These are phyloP conservation scores for Tachyglossus aculeatus DNA, from an alignment of 2,797 vertebrate species.

Conservation along the genomic window DNA sequence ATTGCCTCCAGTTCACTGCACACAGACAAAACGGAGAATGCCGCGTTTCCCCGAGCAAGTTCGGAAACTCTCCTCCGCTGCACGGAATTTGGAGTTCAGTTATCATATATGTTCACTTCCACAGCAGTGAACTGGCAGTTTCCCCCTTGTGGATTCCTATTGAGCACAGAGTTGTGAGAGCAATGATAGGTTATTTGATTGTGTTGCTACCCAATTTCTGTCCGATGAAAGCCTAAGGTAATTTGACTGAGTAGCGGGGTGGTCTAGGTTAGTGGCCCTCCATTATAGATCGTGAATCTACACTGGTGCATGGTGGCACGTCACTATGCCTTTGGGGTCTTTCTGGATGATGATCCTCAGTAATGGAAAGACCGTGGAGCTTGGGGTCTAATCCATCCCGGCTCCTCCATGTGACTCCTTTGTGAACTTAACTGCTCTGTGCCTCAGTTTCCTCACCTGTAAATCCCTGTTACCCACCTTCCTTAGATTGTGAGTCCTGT, in stretches of 20 bases:
- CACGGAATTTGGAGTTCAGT: neutral
- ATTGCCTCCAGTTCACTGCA: neutral
- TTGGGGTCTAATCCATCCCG: too few relatives aligned
- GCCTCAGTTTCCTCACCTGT: too few relatives aligned
- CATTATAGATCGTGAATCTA: neutral
- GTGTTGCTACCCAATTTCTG: neutral
- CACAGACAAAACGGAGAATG: neutral
- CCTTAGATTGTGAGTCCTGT: too few relatives aligned
- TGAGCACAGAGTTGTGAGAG: neutral
- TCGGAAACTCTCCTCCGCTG: neutral
- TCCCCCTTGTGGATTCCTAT: neutral
- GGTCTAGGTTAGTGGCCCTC: neutral
- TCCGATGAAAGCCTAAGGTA: neutral
- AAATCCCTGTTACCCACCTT: too few relatives aligned
- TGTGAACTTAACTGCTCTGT: too few relatives aligned
- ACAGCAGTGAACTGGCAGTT: neutral
- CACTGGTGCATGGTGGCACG: too few relatives aligned
- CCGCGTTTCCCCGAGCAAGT: neutral
- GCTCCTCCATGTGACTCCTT: too few relatives aligned
- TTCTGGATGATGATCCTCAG: too few relatives aligned
- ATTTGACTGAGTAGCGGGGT: neutral
- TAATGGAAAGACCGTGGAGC: too few relatives aligned
- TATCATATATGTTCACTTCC: neutral
- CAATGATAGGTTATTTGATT: neutral
- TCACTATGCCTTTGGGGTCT: too few relatives aligned